Percentiles rank a stretch among this genome's conserved stretches.
Conservation (phyloP, 2,113 vertebrate species). For the Chitala chitala region DNA sequence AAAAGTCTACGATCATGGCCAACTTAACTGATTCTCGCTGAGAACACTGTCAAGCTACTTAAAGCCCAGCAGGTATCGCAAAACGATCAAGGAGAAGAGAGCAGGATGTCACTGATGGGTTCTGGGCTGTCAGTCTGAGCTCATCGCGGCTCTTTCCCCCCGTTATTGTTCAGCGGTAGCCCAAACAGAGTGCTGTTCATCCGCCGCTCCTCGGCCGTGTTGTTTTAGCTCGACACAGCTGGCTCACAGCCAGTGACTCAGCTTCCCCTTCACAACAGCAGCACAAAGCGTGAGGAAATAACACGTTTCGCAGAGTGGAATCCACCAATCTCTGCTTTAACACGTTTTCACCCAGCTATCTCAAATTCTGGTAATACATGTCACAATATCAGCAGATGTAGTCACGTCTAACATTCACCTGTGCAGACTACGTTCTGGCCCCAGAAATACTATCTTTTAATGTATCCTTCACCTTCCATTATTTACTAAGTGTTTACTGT, state of each 20-base stretch:
- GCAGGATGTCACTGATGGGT: background rate
- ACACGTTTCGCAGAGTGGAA: conserved; percentile 13
- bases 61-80: no score
- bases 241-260: conserved; percentile 17
- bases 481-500: no score
- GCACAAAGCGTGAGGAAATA: conserved; percentile 33
- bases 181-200: conserved; percentile 9
- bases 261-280: conserved; percentile 30
- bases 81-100: no score
- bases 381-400: background rate
- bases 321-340: conserved; percentile 24
- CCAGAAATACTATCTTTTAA: no score
- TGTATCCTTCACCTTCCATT: no score
- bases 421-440: no score
- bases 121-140: background rate
- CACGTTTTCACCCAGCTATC: conserved; percentile 16
- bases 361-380: background rate
- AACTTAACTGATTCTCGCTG: no score
- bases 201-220: conserved; percentile 24
- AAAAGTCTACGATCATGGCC: no score
- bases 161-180: conserved; percentile 23
- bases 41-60: background rate
- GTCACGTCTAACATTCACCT: no score
- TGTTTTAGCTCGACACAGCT: conserved; percentile 33
- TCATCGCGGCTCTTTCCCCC: background rate